Evolutionary conservation across 2,113 vertebrate genomes (phyloP), one percentile per base, ranked within the genome.

Genomic region (Phyllostomus discolor): DNA sequence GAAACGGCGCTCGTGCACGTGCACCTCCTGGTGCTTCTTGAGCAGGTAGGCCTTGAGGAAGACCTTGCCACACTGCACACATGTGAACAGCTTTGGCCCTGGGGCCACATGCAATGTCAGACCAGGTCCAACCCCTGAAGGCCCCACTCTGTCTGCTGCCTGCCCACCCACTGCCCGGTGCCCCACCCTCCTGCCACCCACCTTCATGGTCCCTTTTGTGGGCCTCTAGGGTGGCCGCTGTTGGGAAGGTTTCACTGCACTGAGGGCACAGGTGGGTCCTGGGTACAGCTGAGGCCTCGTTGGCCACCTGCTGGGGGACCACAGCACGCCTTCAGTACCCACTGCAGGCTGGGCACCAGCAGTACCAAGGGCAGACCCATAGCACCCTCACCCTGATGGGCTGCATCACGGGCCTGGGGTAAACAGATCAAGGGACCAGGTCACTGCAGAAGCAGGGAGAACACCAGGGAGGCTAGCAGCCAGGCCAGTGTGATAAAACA

Each of bases 21-120:
- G 99, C 4, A 99, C 98, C 70, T 99, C 99, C 98, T 99, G 99
- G 97, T 99, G 99, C 98, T 99, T 99, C 97, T 99, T 99, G 75
- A 99, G 98, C 97, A 99, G 96, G 97, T 99, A 99, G 94, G 99
- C 99, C 70, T 99, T 99, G 10, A 99, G 98, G 98, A 99, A 99
- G 97, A 99, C 99, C 91, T 99, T 99, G 91, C 99, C 99, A 79
- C 99, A 99, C 81, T 99, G 98, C 38, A 98, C 98, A 1, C 99
- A 99, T 79, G 98, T 98, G 76, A 99, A 99, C 1, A 99, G 99
- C 97, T 99, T 99, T 91, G 99, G 99, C 72, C 99, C 99, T 99
- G 57, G 4, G 76, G 86, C 33, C 24, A 8, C 17, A 59, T 0
- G 4, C 4, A 10, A 2, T 0, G 9, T 95, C 88, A 95, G 80